Evolutionary conservation across 2,888 invertebrate species (phyloP).

Genomic region (Dicycla oo): DNA sequence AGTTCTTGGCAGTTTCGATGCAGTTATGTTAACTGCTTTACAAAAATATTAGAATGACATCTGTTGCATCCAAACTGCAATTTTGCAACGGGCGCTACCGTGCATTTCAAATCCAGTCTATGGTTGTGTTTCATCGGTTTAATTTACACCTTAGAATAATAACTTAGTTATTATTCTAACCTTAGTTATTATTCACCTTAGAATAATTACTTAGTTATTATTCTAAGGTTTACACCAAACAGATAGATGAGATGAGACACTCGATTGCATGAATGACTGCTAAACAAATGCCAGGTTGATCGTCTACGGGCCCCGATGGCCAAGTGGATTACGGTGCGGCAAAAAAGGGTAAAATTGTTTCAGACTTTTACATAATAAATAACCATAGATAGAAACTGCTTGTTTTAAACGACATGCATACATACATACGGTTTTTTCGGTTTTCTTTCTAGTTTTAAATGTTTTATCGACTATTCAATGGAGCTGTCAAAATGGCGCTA

Average conservation of each 20-base stretch:
- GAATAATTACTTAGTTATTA: no score
- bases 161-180: no score
- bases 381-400: no score
- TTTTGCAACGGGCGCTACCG: neutral
- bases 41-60: neutral
- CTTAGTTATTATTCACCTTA: no score
- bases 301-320: neutral
- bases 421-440: no score
- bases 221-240: no score
- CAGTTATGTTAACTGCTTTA: no score
- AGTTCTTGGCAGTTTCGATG: neutral
- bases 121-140: neutral
- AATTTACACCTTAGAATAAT: no score
- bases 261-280: neutral
- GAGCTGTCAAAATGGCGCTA: no score
- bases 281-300: neutral
- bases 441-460: neutral
- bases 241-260: neutral
- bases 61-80: neutral
- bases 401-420: no score
- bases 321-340: neutral
- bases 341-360: neutral
- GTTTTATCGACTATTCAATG: neutral
- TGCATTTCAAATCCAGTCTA: conserved; percentile 3
- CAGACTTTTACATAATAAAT: no score